Evolutionary conservation across 1,140 invertebrate genomes (phyloP).

Genomic region (Arctopsyche grandis): DNA sequence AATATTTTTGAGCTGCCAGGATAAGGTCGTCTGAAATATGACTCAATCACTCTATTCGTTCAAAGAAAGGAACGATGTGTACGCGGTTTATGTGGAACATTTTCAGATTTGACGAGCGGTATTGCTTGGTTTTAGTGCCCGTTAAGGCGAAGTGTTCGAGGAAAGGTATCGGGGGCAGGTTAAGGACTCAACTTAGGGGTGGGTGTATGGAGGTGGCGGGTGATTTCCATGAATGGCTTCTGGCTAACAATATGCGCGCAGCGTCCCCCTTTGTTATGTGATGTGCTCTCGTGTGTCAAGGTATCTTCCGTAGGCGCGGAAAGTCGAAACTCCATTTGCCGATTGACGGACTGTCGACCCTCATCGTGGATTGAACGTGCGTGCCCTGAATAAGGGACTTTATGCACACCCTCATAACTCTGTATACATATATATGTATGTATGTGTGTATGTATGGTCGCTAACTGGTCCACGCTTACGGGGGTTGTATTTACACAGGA

Average conservation of each 20-base stretch:
- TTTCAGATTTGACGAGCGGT: neutral
- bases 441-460: neutral
- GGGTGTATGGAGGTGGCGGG: neutral
- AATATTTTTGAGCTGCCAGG: no score
- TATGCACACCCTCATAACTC: conserved; percentile 11
- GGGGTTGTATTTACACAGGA: neutral
- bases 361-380: conserved; percentile 40
- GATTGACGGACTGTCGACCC: conserved; percentile 54
- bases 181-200: neutral
- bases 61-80: neutral
- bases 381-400: conserved; percentile 45
- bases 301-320: conserved; percentile 31
- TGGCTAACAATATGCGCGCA: neutral
- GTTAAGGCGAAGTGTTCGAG: neutral
- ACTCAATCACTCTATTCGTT: no score
- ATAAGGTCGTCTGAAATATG: no score
- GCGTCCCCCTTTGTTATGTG: conserved; percentile 9
- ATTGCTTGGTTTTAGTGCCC: neutral
- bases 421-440: neutral
- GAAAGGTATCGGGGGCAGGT: neutral
- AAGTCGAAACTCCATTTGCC: conserved; percentile 52
- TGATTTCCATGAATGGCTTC: neutral
- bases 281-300: conserved; percentile 18
- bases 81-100: neutral
- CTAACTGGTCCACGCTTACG: neutral